A percentile compares a stretch with the other conserved stretches of the same genome.
These are phyloP conservation scores for Scolopax rusticola DNA, from an alignment of 2,797 vertebrate species.

Conservation along the genomic window DNA sequence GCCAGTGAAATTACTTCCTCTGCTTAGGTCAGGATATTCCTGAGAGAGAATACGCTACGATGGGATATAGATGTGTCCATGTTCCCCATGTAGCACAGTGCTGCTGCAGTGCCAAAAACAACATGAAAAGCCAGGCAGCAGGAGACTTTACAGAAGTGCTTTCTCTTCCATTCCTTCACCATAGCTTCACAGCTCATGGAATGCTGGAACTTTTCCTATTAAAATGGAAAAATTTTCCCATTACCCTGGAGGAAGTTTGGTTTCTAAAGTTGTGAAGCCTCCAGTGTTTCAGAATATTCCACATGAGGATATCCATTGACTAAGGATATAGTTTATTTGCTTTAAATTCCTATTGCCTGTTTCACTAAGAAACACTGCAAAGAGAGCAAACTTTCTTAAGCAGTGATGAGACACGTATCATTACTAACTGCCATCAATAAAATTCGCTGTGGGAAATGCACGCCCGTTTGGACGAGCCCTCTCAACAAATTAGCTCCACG, in stretches of 20 bases:
- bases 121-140: background rate
- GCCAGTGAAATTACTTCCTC: slow-evolving; percentile 4
- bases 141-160: background rate
- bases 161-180: background rate
- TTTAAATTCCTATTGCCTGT: background rate
- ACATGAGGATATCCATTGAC: background rate
- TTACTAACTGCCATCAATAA: background rate
- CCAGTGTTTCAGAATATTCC: background rate
- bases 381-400: background rate
- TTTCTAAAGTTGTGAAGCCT: background rate
- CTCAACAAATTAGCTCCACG: background rate
- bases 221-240: background rate
- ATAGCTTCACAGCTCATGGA: background rate
- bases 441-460: background rate
- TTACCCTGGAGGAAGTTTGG: background rate
- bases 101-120: background rate
- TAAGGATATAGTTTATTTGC: background rate
- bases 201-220: background rate
- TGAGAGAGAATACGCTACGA: background rate
- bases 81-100: background rate
- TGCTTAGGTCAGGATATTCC: slow-evolving; percentile 19
- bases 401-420: background rate
- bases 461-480: background rate
- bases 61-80: background rate
- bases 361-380: background rate